Percentiles rank a stretch among this genome's conserved stretches.
Conservation (phyloP, 2,113 vertebrate genomes). For the Carassius gibelio region DNA sequence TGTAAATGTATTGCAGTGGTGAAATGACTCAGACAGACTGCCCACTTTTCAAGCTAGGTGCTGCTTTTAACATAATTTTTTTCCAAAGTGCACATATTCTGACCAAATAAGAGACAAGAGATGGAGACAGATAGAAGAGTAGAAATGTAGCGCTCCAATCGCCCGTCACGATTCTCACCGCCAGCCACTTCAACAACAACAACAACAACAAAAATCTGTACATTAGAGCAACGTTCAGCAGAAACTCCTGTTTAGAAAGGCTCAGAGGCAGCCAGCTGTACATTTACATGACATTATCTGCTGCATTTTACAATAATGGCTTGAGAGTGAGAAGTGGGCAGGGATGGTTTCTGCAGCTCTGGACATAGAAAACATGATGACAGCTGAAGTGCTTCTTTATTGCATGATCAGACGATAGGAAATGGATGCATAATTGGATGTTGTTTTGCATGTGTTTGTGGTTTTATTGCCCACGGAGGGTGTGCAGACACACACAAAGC, state of each 20-base stretch:
- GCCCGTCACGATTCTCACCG: neutral
- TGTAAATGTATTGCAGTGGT: too few species aligned
- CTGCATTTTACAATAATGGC: constrained; percentile 8
- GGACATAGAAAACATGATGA: neutral
- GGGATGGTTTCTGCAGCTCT: neutral
- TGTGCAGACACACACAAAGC: neutral
- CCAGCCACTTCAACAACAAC: neutral
- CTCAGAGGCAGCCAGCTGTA: neutral
- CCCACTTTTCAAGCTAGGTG: too few species aligned
- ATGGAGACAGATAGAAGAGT: too few species aligned
- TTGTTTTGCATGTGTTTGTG: neutral
- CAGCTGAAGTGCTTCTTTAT: neutral
- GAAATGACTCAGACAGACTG: too few species aligned
- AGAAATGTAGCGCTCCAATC: neutral
- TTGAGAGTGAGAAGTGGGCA: constrained; percentile 20
- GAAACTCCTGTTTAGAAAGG: neutral
- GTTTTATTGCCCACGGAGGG: neutral
- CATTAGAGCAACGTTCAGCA: neutral
- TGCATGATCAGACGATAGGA: neutral
- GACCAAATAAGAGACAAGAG: too few species aligned
- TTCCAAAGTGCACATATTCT: too few species aligned
- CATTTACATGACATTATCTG: constrained; percentile 14
- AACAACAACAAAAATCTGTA: neutral
- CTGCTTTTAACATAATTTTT: too few species aligned
- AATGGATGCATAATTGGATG: constrained; percentile 29